These are phyloP conservation scores for Kradibia gibbosae DNA, from an alignment of 1,140 invertebrate species.

Conservation along the genomic window DNA sequence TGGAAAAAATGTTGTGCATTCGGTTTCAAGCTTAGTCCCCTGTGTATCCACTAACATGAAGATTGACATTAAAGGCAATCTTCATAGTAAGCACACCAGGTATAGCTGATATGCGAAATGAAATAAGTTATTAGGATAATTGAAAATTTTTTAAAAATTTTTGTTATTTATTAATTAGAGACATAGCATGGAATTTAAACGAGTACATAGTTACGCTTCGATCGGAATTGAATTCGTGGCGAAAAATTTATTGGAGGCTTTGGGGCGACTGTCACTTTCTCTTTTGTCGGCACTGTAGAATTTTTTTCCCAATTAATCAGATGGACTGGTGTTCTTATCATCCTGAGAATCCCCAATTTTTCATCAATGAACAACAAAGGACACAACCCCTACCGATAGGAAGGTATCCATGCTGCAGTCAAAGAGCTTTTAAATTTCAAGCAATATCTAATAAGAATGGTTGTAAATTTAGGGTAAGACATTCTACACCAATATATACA, in stretches of 20 bases:
- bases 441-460: constrained; percentile 73
- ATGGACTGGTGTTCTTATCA: constrained; percentile 87
- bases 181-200: constrained; percentile 86
- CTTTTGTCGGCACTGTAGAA: constrained; percentile 82
- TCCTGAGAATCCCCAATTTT: constrained; percentile 82
- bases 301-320: constrained; percentile 83
- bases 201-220: constrained; percentile 85
- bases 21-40: constrained; percentile 78
- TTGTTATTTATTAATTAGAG: constrained; percentile 75
- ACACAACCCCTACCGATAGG: constrained; percentile 78
- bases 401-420: constrained; percentile 88
- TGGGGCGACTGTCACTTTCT: constrained; percentile 92
- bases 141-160: constrained; percentile 24
- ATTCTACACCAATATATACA: too few species aligned
- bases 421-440: constrained; percentile 86
- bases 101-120: constrained; percentile 63
- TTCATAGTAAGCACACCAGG: constrained; percentile 80
- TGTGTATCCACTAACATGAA: constrained; percentile 80
- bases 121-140: constrained; percentile 11
- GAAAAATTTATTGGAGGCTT: constrained; percentile 92
- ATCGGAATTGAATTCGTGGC: constrained; percentile 86
- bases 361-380: constrained; percentile 78
- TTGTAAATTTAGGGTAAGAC: constrained; percentile 65
- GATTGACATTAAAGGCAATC: constrained; percentile 79
- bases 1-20: constrained; percentile 75